These are phyloP conservation scores for Bujurquina vittata DNA, from an alignment of 2,113 vertebrate species.

Conservation along the genomic window DNA sequence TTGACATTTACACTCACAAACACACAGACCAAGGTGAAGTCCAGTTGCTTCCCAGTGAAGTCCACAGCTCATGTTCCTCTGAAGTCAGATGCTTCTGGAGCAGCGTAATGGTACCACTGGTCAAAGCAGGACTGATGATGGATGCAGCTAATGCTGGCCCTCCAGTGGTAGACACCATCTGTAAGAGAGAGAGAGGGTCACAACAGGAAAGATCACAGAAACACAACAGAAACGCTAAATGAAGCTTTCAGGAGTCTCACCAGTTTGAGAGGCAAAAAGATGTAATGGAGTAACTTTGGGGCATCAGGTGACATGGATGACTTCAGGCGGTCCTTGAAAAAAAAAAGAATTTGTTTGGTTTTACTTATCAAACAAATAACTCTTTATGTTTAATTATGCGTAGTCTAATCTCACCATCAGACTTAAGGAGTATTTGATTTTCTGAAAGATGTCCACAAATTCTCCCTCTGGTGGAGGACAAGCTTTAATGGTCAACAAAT, in stretches of 20 bases:
- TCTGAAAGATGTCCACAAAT: conserved; percentile 85
- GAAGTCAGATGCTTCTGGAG: conserved; percentile 79
- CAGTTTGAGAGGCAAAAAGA: conserved; percentile 85
- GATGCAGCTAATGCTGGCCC: conserved; percentile 77
- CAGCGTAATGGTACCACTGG: conserved; percentile 82
- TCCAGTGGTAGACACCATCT: conserved; percentile 86
- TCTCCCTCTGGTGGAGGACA: conserved; percentile 81
- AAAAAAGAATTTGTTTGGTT: background rate
- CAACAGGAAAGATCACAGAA: background rate
- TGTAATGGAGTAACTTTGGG: conserved; percentile 83
- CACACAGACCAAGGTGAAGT: conserved; percentile 70
- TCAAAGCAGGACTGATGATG: conserved; percentile 82
- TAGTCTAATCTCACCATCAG: conserved; percentile 82
- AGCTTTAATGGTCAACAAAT: conserved; percentile 81
- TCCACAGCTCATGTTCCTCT: conserved; percentile 82
- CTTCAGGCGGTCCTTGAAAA: conserved; percentile 82
- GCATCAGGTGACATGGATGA: conserved; percentile 82
- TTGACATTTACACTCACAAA: background rate
- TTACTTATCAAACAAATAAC: background rate
- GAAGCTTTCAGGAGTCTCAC: conserved; percentile 58
- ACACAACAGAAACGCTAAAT: background rate
- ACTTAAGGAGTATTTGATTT: conserved; percentile 88
- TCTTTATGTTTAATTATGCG: background rate
- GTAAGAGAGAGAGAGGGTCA: background rate
- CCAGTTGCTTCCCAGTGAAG: conserved; percentile 85